Percentiles rank a stretch among this genome's conserved stretches.
Conservation (phyloP, 30 jellyfish, hydroid and myxozoan genomes). For the Chrysaora quinquecirrha region DNA sequence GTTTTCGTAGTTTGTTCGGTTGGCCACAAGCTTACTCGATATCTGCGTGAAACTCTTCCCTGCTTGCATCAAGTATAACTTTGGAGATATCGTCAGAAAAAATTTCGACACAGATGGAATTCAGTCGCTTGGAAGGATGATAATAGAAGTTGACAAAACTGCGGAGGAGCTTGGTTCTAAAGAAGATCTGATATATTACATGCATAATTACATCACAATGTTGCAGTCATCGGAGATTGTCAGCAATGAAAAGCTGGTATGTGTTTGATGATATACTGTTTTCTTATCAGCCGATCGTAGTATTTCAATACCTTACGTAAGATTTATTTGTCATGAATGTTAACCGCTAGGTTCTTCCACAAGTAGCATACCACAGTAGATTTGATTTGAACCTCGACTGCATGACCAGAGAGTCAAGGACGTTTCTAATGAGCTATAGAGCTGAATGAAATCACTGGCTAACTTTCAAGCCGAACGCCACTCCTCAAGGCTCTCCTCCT, state of each 20-base stretch:
- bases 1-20: conserved; percentile 67
- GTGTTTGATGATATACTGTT: neutral
- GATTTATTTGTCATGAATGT: no score
- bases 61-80: conserved; percentile 49
- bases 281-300: no score
- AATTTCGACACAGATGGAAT: conserved; percentile 59
- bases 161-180: conserved; percentile 49
- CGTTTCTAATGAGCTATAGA: no score
- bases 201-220: conserved; percentile 47
- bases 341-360: no score
- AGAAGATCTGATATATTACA: conserved; percentile 37
- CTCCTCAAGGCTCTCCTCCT: no score
- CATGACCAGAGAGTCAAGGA: no score
- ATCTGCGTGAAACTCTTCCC: conserved; percentile 71
- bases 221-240: conserved; percentile 30
- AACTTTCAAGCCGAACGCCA: no score
- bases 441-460: no score
- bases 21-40: conserved; percentile 83
- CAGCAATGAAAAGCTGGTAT: conserved; percentile 32
- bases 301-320: no score
- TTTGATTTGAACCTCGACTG: no score
- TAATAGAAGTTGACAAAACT: conserved; percentile 14
- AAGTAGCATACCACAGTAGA: no score
- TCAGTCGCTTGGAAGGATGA: conserved; percentile 56
- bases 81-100: conserved; percentile 31